Evolutionary conservation across 2,797 vertebrate genomes (phyloP), one percentile per base, ranked within the genome.

Genomic region (Xiphophorus birchmanni): DNA sequence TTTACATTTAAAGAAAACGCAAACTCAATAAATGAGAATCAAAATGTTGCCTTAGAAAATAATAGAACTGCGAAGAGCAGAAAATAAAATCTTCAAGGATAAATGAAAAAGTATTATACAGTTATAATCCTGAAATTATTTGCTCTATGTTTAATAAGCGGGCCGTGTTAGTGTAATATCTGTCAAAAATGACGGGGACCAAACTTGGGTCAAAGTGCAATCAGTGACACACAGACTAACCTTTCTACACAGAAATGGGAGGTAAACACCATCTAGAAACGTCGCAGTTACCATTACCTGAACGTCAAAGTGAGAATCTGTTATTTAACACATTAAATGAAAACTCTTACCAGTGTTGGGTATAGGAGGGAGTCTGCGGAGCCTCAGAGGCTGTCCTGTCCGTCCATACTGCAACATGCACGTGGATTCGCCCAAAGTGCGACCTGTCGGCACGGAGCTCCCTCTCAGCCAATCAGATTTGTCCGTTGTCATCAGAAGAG

Each of bases 401-500:
- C 5, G 48, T 60, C 84, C 67, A 89, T 81, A 75, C 73, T 65
- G 26, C 47, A 80, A 42, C 73, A 73, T 60, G 37, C 45, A 26
- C 7, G 58, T 0, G 50, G 78, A 74, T 1, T 87, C 93, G 86
- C 93, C 94, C 86, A 80, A 54, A 54, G 10, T 12, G 60, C 67
- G 76, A 72, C 69, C 9, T 5, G 5, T 23, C 5, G 23, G 47
- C 23, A n/a, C 13, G 80, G 26, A 76, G 47, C 3, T 0, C n/a
- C 4, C 44, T 47, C 10, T 67, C 50, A 86, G 80, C 96, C 95
- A 96, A 96, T 96, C 86, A 90, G 26, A 85, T 52, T 5, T 2
- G 32, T 56, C 42, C 2, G 0, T 1, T 18, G 84, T 84, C 82
- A 94, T 96, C 94, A 93, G 89, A 95, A 95, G 95, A 96, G 93